Conservation (phyloP, 2,113 vertebrate genomes). For the Myiozetetes cayanensis region DNA sequence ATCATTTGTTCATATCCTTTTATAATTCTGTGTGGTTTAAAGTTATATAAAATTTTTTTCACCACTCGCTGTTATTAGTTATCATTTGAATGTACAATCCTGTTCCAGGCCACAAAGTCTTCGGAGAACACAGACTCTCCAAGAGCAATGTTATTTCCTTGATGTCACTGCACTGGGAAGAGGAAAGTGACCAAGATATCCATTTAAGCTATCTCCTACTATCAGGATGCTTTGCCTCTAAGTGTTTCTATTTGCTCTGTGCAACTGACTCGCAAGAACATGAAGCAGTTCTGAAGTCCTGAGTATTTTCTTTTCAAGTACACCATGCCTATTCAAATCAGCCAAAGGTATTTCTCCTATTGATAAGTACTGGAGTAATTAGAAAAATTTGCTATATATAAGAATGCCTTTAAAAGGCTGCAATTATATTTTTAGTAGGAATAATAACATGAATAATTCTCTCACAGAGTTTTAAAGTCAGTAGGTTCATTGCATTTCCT, state of each 20-base stretch:
- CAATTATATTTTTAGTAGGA: neutral
- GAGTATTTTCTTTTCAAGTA: neutral
- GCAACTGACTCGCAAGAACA: neutral
- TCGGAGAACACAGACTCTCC: neutral
- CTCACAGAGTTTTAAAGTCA: neutral
- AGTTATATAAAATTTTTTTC: conserved; percentile 31
- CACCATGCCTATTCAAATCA: neutral
- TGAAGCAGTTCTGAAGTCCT: neutral
- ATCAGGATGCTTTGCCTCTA: neutral
- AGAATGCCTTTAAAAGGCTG: neutral
- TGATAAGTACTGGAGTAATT: neutral
- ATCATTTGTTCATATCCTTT: neutral
- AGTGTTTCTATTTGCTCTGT: neutral
- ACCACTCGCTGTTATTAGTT: neutral
- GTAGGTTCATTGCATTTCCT: neutral
- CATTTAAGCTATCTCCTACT: neutral
- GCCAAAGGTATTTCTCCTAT: neutral
- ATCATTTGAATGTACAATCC: neutral
- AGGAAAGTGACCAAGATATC: neutral
- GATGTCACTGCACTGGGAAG: neutral
- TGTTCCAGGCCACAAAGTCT: neutral
- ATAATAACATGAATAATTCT: neutral
- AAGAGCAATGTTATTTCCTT: conserved; percentile 18
- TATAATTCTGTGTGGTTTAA: neutral
- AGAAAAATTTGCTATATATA: neutral